These are phyloP conservation scores for Squalus acanthias DNA, from an alignment of 2,797 vertebrate species.

Conservation along the genomic window DNA sequence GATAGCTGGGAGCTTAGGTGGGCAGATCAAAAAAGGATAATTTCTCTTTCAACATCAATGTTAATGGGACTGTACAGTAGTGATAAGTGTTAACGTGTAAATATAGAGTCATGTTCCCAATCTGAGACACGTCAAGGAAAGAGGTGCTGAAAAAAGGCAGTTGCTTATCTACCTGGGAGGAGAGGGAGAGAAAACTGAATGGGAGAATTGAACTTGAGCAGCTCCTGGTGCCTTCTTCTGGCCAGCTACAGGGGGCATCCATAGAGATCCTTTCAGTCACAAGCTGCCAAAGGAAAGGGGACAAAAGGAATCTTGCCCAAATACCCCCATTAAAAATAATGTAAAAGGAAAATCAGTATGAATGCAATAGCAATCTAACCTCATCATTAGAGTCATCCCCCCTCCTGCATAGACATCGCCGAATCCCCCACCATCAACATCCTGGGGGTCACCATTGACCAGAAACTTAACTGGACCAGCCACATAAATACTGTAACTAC, in stretches of 20 bases:
- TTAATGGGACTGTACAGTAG: neutral
- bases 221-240: neutral
- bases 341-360: neutral
- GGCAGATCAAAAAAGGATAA: neutral
- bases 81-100: neutral
- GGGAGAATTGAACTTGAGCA: neutral
- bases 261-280: neutral
- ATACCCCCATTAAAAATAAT: neutral
- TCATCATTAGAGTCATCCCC: neutral
- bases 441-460: too few relatives aligned
- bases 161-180: neutral
- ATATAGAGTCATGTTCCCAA: neutral
- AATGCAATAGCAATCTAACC: neutral
- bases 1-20: neutral
- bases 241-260: neutral
- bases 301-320: neutral
- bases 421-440: too few relatives aligned
- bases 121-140: neutral
- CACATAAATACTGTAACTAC: too few relatives aligned
- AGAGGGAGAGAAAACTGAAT: neutral
- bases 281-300: neutral
- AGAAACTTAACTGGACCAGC: too few relatives aligned
- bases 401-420: too few relatives aligned
- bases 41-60: neutral
- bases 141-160: neutral